Evolutionary conservation across 2,888 invertebrate genomes (phyloP).

Genomic region (Drosophila niveifrons): DNA sequence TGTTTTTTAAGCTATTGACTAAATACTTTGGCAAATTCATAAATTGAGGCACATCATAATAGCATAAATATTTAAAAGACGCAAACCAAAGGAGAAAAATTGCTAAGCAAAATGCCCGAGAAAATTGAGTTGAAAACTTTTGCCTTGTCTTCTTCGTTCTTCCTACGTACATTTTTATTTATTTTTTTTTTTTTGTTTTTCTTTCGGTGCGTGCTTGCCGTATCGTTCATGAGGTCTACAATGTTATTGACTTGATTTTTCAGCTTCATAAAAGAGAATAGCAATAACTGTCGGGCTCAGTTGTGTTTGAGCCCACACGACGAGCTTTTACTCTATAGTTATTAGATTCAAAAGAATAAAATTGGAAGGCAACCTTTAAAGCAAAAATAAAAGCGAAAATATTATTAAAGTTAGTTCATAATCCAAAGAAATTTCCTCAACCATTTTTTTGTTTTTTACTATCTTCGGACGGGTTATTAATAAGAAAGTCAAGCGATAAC

Average conservation of each 20-base stretch:
- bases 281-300: not conserved
- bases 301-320: not conserved
- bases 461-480: too few species aligned
- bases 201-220: constrained; percentile 26
- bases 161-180: not conserved
- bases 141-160: constrained; percentile 12
- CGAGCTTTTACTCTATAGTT: not conserved
- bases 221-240: constrained; percentile 29
- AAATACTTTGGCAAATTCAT: constrained; percentile 80
- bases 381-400: too few species aligned
- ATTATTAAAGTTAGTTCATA: too few species aligned
- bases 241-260: constrained; percentile 71
- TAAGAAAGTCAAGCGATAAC: too few species aligned
- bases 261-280: constrained; percentile 46
- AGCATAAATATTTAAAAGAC: constrained; percentile 75
- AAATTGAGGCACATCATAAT: constrained; percentile 72
- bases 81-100: constrained; percentile 43
- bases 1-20: constrained; percentile 73
- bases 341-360: too few species aligned
- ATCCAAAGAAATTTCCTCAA: too few species aligned
- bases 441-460: too few species aligned
- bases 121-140: constrained; percentile 74
- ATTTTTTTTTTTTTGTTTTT: not conserved
- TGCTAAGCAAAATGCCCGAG: constrained; percentile 52
- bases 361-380: too few species aligned